phyloP scores from a whole-genome alignment of 1,140 invertebrate genomes.

The Caenorhabditis inopinata region DNA sequence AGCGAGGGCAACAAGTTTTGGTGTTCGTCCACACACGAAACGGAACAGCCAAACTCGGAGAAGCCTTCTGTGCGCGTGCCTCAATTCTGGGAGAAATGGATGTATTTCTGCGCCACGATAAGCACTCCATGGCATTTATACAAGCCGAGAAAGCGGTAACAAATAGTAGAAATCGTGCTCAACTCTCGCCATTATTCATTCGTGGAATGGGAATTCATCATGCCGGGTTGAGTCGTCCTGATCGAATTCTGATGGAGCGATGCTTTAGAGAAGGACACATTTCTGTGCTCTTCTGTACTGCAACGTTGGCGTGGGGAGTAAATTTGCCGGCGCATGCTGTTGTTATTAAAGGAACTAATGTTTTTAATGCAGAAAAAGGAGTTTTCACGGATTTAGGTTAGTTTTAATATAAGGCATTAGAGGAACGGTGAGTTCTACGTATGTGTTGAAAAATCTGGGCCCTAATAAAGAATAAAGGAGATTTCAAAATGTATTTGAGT shows the following conservation, averaged over 20 bases:
- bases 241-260: conserved; percentile 77
- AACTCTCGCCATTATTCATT: conserved; percentile 74
- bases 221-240: conserved; percentile 79
- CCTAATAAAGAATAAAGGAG: no score
- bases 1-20: conserved; percentile 81
- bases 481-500: no score
- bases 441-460: no score
- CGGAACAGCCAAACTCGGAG: conserved; percentile 85
- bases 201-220: conserved; percentile 92
- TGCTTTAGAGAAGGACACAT: conserved; percentile 84
- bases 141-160: conserved; percentile 69
- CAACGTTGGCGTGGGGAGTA: conserved; percentile 98
- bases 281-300: conserved; percentile 84
- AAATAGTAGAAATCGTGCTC: conserved; percentile 39
- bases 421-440: no score
- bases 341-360: conserved; percentile 94
- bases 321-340: conserved; percentile 97
- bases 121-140: conserved; percentile 64
- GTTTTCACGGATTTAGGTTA: conserved; percentile 85
- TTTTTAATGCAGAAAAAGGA: conserved; percentile 93
- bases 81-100: conserved; percentile 63
- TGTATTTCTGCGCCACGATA: conserved; percentile 73
- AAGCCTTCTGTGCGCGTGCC: conserved; percentile 76
- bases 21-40: conserved; percentile 93
- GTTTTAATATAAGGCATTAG: no score